Evolutionary conservation across 2,888 invertebrate species (phyloP), one percentile per base, ranked within the genome.

Genomic region (Tipula helvola): DNA sequence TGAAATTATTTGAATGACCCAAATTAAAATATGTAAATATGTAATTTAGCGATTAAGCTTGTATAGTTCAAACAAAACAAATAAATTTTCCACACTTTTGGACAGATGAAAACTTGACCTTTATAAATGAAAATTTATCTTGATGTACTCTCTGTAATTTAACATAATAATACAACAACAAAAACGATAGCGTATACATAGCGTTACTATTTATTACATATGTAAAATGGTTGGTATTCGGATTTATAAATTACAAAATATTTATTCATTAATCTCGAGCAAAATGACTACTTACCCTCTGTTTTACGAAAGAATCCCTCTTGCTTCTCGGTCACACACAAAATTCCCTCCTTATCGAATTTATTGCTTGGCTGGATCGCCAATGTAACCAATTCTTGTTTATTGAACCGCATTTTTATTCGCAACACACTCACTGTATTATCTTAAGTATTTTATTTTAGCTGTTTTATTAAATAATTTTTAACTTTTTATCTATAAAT

Each of bases 221-320:
- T 71, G 71, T 28, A 71, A 71, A 28, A 71, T 71, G 71, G 71
- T 28, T 8, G 28, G 28, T 71, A 71, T 13, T n/a, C n/a, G 7
- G 3, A 71, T 71, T 5, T 28, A 12, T 12, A 71, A n/a, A 71
- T 28, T 71, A 71, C 71, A 71, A 28, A 10, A 28, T 28, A 10
- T 57, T 57, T 5, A 8, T 5, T 57, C 57, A 57, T n/a, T 5
- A 71, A 71, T 28, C 28, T 28, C 4, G 71, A 10, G 7, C 39
- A 71, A 57, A 57, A 18, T 5, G 3, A 52, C 16, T 84, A 16
- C 84, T 84, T 92, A 98, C 98, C 97, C 94, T 98, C 98, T 88
- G 96, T 94, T 91, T 96, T 95, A 88, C 97, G 95, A 92, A 98
- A 98, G 91, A 98, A 96, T 87, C 97, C 96, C 90, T 98, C 98